Base-by-base conservation (phyloP, 2,113 vertebrate species). In the Amblyornis subalaris region DNA sequence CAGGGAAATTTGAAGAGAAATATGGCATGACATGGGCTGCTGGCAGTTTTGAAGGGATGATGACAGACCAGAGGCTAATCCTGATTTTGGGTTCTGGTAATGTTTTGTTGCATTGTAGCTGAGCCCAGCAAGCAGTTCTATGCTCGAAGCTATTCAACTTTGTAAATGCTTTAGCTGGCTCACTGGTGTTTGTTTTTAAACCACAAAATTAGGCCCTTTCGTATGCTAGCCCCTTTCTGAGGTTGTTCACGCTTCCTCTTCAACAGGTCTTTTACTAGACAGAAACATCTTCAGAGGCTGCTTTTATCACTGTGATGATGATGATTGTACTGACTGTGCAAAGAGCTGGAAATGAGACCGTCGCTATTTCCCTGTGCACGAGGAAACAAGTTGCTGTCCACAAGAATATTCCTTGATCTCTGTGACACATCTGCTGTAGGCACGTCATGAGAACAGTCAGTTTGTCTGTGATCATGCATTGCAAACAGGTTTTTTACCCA, bases 1-100 rank as follows among this genome's bases (percentile, higher is more conserved):
- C 13, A 44, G 44, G 19, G 19, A 48, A 76, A 17, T 28, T 33
- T 3, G 7, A 6, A 85, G 22, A 24, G 36, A 67, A 70, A 20
- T 28, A 4, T 0, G 4, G 12, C 5, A 2, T 19, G 23, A 17
- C 2, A 0, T 33, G 21, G 21, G 15, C 14, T 1, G 0, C 73
- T 72, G 74, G 31, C 14, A 18, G 9, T 54, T 89, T 55, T 71
- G 58, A 48, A 83, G 28, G 31, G 17, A 31, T 33, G 20, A 8
- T 54, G 42, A 10, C 12, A 62, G 40, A 60, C 10, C 23, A 33
- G 12, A 15, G 23, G 8, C 23, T 81, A 62, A 66, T 60, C 48
- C 20, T 60, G 29, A 22, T 72, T 72, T 78, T 35, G 36, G 12
- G 6, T 66, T 92, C 42, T 77, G 5, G 77, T 85, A 7, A 66